phyloP scores from a whole-genome alignment of 2,888 invertebrate genomes.

The Melanophora roralis region DNA sequence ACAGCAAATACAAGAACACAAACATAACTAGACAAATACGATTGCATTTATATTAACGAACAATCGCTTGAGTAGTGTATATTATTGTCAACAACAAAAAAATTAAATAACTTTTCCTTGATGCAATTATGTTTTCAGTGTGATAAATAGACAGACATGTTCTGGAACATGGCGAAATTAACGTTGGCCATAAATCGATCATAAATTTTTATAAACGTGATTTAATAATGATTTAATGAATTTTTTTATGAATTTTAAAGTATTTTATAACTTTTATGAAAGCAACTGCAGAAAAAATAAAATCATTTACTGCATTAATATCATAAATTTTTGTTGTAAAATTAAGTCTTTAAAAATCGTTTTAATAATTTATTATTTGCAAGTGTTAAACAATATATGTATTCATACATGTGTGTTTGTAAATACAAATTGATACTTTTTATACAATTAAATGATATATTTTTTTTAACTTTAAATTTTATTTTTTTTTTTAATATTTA shows the following conservation, averaged over 20 bases:
- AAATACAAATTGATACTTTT: too few relatives aligned
- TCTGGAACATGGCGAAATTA: neutral
- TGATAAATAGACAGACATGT: neutral
- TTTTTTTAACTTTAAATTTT: too few relatives aligned
- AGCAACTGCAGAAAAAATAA: neutral
- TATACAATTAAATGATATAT: too few relatives aligned
- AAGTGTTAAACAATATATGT: too few relatives aligned
- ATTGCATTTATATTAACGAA: neutral
- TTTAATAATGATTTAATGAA: conserved; percentile 21
- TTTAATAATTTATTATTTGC: too few relatives aligned
- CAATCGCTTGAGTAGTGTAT: neutral
- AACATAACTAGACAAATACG: neutral
- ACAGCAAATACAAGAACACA: neutral
- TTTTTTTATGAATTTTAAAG: neutral
- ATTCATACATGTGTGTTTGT: too few relatives aligned
- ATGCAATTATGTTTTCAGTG: neutral
- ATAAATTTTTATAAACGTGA: conserved; percentile 33
- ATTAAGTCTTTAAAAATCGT: too few relatives aligned
- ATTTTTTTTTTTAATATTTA: too few relatives aligned
- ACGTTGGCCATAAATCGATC: conserved; percentile 47
- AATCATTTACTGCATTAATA: neutral
- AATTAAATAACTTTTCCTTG: neutral
- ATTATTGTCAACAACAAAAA: neutral
- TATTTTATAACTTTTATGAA: neutral
- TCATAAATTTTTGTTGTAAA: neutral